Evolutionary conservation across 2,797 vertebrate genomes (phyloP).

Genomic region (Coregonus ussuriensis): DNA sequence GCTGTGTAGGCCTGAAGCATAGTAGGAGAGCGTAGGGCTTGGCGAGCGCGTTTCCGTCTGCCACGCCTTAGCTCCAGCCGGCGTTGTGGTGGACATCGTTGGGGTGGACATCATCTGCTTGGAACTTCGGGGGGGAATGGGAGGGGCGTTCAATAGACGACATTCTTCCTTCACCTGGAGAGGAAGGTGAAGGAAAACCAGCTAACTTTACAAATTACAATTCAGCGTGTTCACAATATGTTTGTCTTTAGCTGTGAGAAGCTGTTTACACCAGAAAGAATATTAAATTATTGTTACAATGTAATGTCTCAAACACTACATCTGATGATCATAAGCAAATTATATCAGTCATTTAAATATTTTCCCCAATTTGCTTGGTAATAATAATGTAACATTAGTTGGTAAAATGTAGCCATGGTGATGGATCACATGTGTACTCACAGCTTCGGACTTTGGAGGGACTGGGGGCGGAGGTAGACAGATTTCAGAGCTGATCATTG

Average conservation of each 20-base stretch:
- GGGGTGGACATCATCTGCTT: slow-evolving; percentile 74
- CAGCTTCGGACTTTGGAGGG: slow-evolving; percentile 99
- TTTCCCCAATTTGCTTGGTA: neutral
- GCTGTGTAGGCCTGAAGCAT: slow-evolving; percentile 95
- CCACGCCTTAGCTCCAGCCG: slow-evolving; percentile 79
- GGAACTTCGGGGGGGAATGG: slow-evolving; percentile 90
- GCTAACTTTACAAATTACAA: neutral
- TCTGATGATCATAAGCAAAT: too few relatives aligned
- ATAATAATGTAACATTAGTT: neutral
- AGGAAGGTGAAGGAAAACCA: slow-evolving; percentile 6
- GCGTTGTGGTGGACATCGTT: slow-evolving; percentile 56
- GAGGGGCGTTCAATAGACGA: slow-evolving; percentile 94
- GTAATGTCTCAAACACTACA: too few relatives aligned
- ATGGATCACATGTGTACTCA: slow-evolving; percentile 76
- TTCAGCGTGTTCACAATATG: neutral
- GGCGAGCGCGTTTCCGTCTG: slow-evolving; percentile 90
- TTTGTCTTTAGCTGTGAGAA: too few relatives aligned
- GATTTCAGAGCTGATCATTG: slow-evolving; percentile 79
- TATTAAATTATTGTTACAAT: too few relatives aligned
- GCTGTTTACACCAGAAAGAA: too few relatives aligned
- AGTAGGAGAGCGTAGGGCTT: slow-evolving; percentile 97
- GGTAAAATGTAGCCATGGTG: neutral
- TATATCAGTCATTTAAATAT: neutral
- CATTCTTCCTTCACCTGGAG: slow-evolving; percentile 95
- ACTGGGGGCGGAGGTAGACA: slow-evolving; percentile 94